phyloP scores from a whole-genome alignment of 30 jellyfish, hydroid and myxozoan species.

The Pelagia noctiluca region DNA sequence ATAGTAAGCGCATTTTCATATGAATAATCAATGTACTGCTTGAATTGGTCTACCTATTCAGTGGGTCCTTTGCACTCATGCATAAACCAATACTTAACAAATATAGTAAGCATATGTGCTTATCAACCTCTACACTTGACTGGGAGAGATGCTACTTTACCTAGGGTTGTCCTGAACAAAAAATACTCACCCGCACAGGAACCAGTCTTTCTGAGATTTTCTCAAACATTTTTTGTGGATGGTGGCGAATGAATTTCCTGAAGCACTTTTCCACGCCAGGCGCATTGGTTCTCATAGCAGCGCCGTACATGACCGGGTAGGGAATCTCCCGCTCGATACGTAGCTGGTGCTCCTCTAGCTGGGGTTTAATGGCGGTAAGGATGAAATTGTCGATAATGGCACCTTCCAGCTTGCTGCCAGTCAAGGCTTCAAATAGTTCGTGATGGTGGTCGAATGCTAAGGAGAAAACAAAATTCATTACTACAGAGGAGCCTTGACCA shows the following conservation, averaged over 20 bases:
- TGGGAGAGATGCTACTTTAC: too few species aligned
- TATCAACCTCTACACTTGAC: too few species aligned
- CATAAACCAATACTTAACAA: too few species aligned
- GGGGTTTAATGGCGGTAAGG: conserved; percentile 63
- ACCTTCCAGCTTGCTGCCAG: conserved; percentile 68
- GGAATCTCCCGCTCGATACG: conserved; percentile 87
- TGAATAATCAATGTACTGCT: too few species aligned
- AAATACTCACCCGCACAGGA: conserved; percentile 77
- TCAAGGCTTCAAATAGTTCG: conserved; percentile 51
- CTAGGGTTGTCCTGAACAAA: too few species aligned
- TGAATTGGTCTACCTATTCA: too few species aligned
- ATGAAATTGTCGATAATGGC: conserved; percentile 87
- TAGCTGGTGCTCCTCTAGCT: conserved; percentile 37
- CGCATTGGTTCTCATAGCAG: conserved; percentile 69
- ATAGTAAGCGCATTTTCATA: too few species aligned
- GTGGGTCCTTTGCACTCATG: too few species aligned
- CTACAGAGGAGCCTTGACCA: background rate
- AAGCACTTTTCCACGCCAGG: conserved; percentile 82
- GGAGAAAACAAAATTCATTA: conserved; percentile 3
- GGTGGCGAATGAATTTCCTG: conserved; percentile 72
- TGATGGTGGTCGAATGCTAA: conserved; percentile 75
- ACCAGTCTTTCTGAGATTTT: conserved; percentile 70
- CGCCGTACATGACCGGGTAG: conserved; percentile 89
- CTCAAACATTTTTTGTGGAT: conserved; percentile 87
- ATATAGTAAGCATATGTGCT: too few species aligned